Conservation (phyloP, 2,797 vertebrate species). For the Bovichtus diacanthus region DNA sequence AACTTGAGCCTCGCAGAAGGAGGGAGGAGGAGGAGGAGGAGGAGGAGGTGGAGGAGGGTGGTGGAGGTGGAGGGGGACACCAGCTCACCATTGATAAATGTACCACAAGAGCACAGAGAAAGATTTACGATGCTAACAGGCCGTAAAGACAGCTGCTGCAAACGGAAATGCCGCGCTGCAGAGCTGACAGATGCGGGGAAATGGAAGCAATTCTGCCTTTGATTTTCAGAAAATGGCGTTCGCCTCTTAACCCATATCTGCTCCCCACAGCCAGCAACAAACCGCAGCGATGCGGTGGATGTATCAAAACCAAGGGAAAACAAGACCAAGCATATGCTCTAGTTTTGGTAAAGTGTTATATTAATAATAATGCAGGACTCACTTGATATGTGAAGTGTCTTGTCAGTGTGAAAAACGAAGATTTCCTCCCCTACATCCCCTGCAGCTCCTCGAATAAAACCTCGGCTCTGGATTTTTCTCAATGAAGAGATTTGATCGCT, state of each 20-base stretch:
- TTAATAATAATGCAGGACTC: conserved; percentile 33
- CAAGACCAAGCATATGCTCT: background rate
- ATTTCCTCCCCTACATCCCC: conserved; percentile 58
- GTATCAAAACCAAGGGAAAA: background rate
- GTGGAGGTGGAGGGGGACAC: background rate
- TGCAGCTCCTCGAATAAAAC: conserved; percentile 60
- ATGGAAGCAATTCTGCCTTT: conserved; percentile 65
- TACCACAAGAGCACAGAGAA: conserved; percentile 35
- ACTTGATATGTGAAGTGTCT: conserved; percentile 49
- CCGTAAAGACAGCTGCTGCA: conserved; percentile 4
- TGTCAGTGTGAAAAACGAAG: conserved; percentile 30
- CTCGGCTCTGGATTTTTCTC: conserved; percentile 80
- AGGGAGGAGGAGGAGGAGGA: background rate
- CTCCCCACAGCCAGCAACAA: conserved; percentile 20
- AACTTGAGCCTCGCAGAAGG: conserved; percentile 74
- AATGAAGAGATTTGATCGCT: conserved; percentile 75
- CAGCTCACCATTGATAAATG: conserved; percentile 75
- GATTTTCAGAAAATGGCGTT: conserved; percentile 86
- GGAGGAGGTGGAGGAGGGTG: background rate
- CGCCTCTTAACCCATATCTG: conserved; percentile 39
- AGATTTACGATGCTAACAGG: conserved; percentile 13
- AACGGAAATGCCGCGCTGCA: background rate
- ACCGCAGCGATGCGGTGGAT: conserved; percentile 18
- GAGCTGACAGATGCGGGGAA: conserved; percentile 38
- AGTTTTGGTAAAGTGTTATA: background rate